Conservation (phyloP, 2,888 invertebrate species). For the Abscondita cerata region DNA sequence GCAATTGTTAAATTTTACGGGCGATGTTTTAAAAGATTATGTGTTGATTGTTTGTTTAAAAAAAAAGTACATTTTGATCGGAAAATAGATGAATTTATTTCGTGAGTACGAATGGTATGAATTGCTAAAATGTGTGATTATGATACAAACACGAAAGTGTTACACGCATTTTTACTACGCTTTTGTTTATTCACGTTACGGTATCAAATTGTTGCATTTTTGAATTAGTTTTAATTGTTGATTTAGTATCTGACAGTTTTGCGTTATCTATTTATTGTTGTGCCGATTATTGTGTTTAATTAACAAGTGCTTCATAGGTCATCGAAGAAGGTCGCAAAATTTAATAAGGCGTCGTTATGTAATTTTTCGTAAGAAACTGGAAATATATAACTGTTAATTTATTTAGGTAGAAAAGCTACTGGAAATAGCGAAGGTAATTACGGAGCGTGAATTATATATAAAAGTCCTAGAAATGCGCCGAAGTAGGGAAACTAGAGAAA, state of each 20-base stretch:
- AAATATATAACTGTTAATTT: neutral
- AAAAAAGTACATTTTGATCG: no score
- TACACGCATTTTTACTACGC: no score
- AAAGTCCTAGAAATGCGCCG: constrained; percentile 24
- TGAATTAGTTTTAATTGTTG: neutral
- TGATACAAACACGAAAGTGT: no score
- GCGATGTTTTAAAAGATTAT: no score
- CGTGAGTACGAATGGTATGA: no score
- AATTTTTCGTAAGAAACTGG: neutral
- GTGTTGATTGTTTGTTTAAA: no score
- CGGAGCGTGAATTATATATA: constrained; percentile 20
- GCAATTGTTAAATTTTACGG: no score
- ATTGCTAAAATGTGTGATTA: no score
- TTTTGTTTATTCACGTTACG: no score
- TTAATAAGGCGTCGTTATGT: neutral
- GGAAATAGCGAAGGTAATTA: constrained; percentile 20
- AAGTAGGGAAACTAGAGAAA: constrained; percentile 37
- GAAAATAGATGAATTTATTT: no score
- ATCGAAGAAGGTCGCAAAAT: neutral
- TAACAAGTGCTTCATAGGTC: constrained; percentile 1
- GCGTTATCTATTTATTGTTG: neutral
- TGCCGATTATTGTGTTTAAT: constrained; percentile 1
- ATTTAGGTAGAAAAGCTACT: constrained; percentile 7
- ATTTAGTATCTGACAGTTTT: neutral
- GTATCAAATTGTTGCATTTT: no score